Evolutionary conservation across 1,140 invertebrate species (phyloP), one percentile per base, ranked within the genome.

Genomic region (Vanessa tameamea): DNA sequence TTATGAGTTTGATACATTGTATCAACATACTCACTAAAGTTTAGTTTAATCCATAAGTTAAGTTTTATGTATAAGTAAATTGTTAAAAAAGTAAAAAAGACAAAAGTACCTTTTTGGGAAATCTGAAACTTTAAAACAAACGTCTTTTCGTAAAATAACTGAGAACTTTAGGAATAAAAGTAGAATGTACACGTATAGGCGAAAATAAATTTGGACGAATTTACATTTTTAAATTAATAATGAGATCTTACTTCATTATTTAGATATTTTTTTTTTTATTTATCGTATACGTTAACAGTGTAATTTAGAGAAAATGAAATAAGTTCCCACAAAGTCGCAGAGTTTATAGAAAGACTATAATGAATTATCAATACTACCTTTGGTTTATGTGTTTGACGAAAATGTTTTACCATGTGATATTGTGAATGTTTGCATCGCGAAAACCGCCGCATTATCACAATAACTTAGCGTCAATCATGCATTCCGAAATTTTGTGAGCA

Each of bases 291-390:
- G n/a, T 51, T 51, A 51, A 51, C 13, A 51, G 13, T 74, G 14
- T n/a, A 69, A 69, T 43, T 61, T 66, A 63, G 47, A 26, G 57
- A 69, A 65, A 73, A 83, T 87, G 82, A 90, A 82, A 90, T 90
- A 86, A 87, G 82, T 77, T 87, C 89, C 77, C 88, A 87, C 63
- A 59, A 50, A 73, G 51, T 80, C 66, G 76, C 75, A 83, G 73
- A 70, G 77, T 78, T 81, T 81, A 80, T 78, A 82, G 72, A 78
- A 85, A 86, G 77, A 85, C 81, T 69, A 86, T 82, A 90, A 92
- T 91, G 81, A 88, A 88, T 85, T 75, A 83, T 87, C 89, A 89
- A 91, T 92, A 92, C 89, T 91, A 91, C 89, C 89, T 92, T 90
- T 76, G 78, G 81, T 88, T 82, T 88, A 76, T 89, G 87, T 88